Evolutionary conservation across 2,797 vertebrate species (phyloP).

Genomic region (Myotis planiceps): DNA sequence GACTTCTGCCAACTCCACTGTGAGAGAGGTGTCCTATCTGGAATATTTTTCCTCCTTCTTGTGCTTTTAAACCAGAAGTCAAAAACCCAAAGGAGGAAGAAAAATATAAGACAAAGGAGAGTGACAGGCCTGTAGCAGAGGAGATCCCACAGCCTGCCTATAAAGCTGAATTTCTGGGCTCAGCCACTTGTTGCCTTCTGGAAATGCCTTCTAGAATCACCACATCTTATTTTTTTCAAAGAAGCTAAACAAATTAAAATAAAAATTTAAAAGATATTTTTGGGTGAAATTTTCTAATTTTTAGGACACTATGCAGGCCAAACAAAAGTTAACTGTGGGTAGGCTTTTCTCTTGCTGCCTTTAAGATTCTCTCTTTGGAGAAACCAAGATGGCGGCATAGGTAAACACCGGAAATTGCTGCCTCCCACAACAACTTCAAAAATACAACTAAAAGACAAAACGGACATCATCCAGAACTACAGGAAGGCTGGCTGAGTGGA

Average conservation of each 20-base stretch:
- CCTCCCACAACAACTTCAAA: too few species aligned
- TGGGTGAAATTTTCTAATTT: background rate
- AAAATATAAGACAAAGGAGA: background rate
- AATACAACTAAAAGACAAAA: too few species aligned
- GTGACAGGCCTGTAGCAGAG: background rate
- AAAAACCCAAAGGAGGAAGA: background rate
- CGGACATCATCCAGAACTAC: too few species aligned
- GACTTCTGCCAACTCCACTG: background rate
- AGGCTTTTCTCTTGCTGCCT: too few species aligned
- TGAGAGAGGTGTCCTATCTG: background rate
- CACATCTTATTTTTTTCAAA: slow-evolving; percentile 30
- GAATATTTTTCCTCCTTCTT: background rate
- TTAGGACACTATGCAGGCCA: background rate
- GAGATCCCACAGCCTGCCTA: accelerated
- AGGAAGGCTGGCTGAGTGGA: too few species aligned
- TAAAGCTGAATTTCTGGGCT: background rate
- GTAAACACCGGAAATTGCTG: too few species aligned
- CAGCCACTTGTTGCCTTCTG: background rate
- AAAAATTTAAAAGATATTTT: background rate
- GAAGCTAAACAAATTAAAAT: background rate
- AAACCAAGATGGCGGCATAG: too few species aligned
- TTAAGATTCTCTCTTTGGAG: too few species aligned
- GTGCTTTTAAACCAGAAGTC: background rate
- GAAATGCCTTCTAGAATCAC: background rate
- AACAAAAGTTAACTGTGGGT: background rate